Evolutionary conservation across 92 coral and sea anemone genomes (phyloP).

Genomic region (Zoanthus sociatus): DNA sequence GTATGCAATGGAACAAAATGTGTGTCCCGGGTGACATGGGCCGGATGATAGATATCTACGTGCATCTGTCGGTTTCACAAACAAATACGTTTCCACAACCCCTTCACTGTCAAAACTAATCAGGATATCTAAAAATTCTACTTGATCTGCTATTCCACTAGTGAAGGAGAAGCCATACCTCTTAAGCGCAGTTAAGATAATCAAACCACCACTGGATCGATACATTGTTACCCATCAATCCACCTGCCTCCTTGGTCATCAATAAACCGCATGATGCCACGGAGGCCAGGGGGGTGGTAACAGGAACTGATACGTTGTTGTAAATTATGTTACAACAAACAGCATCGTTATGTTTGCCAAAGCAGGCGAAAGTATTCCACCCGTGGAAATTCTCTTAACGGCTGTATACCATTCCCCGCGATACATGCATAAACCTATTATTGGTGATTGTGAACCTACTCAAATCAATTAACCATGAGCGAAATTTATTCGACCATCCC

Average conservation of each 20-base stretch:
- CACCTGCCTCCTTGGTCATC: slow-evolving; percentile 3
- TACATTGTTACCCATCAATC: not conserved
- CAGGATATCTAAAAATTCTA: not conserved
- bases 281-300: not conserved
- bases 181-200: not conserved
- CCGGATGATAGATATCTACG: slow-evolving; percentile 16
- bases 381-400: slow-evolving; percentile 3
- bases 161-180: not conserved
- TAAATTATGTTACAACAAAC: not conserved
- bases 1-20: no score
- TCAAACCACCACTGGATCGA: not conserved
- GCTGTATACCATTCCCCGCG: not conserved
- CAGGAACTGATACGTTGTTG: no score
- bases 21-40: slow-evolving; percentile 2
- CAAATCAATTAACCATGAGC: not conserved
- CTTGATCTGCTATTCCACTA: not conserved
- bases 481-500: not conserved
- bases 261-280: not conserved
- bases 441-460: not conserved
- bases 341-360: not conserved
- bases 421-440: slow-evolving; percentile 8
- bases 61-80: slow-evolving; percentile 31
- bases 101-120: not conserved
- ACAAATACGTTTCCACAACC: slow-evolving; percentile 8
- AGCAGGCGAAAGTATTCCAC: not conserved